phyloP scores from a whole-genome alignment of 1,140 invertebrate species.

The Drosophila cardini region DNA sequence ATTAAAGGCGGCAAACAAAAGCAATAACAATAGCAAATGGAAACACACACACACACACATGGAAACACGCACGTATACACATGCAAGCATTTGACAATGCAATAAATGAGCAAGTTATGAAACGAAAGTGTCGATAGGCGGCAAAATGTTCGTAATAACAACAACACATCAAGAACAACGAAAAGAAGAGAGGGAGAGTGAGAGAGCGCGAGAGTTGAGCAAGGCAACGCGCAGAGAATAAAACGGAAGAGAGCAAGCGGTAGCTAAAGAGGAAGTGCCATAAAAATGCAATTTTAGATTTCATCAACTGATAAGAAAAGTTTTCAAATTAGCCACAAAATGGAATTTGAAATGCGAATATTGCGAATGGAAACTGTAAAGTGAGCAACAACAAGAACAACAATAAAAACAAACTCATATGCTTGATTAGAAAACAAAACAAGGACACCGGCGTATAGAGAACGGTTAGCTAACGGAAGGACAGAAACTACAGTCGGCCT shows the following conservation, averaged over 20 bases:
- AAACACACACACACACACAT: constrained; percentile 14
- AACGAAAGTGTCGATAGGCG: constrained; percentile 76
- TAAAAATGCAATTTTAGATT: constrained; percentile 83
- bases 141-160: constrained; percentile 26
- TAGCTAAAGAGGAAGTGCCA: constrained; percentile 68
- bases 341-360: constrained; percentile 60
- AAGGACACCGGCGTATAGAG: constrained; percentile 43
- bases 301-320: constrained; percentile 82
- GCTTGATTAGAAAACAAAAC: constrained; percentile 75
- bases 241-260: constrained; percentile 18
- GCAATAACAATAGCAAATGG: constrained; percentile 44
- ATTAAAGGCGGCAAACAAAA: constrained; percentile 24
- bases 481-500: constrained; percentile 42
- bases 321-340: constrained; percentile 80
- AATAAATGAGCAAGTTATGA: constrained; percentile 65
- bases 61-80: constrained; percentile 7
- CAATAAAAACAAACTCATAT: constrained; percentile 40
- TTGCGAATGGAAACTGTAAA: constrained; percentile 76
- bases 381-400: constrained; percentile 51
- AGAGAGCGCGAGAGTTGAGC: constrained; percentile 20
- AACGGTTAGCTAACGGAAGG: constrained; percentile 34
- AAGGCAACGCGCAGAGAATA: constrained; percentile 8
- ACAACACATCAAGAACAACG: background rate
- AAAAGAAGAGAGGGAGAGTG: background rate
- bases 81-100: constrained; percentile 7